Conservation (phyloP, 2,888 invertebrate genomes). For the Nephrotoma guestfalica region DNA sequence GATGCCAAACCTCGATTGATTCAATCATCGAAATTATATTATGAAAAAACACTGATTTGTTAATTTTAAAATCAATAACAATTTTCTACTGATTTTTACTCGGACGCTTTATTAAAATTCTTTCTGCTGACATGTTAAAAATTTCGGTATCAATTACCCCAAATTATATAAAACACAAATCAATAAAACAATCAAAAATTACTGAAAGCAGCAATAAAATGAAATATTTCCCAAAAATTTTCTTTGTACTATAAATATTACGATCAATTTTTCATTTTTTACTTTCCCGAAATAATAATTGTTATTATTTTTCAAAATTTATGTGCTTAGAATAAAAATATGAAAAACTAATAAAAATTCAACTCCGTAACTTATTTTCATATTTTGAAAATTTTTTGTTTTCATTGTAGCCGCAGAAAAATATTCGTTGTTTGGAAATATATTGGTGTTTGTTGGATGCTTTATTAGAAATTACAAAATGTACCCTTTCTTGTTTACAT, state of each 20-base stretch:
- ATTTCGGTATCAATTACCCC: too few species aligned
- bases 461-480: background rate
- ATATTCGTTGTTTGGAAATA: background rate
- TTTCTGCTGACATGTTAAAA: too few species aligned
- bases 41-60: too few species aligned
- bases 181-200: background rate
- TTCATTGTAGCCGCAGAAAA: background rate
- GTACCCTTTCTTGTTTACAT: too few species aligned
- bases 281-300: background rate
- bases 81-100: too few species aligned
- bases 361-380: background rate
- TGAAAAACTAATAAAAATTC: background rate
- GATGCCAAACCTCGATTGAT: too few species aligned
- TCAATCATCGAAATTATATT: too few species aligned
- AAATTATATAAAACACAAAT: background rate
- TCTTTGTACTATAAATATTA: background rate
- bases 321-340: background rate
- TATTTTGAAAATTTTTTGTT: background rate
- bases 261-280: background rate
- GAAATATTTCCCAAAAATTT: background rate
- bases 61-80: too few species aligned
- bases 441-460: background rate
- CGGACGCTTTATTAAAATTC: too few species aligned
- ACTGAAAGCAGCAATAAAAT: background rate
- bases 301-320: background rate